Conservation (phyloP, 2,888 invertebrate genomes). For the Cerastoderma edule region DNA sequence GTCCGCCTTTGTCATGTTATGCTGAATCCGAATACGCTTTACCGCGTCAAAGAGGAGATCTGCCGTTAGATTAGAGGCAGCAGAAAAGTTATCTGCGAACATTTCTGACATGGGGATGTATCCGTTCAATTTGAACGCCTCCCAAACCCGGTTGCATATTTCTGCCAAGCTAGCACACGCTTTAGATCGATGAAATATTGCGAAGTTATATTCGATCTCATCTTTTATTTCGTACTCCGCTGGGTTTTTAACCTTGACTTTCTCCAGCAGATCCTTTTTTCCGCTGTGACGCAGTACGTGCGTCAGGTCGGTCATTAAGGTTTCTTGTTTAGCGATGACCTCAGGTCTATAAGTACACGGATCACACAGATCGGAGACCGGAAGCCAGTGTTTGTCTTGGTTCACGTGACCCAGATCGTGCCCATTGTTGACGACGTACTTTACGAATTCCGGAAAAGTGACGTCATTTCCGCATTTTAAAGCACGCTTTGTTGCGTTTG, state of each 20-base stretch:
- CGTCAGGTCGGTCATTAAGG: conserved; percentile 57
- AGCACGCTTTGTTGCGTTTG: conserved; percentile 20
- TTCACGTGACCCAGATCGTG: conserved; percentile 19
- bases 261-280: conserved; percentile 29
- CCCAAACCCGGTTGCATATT: conserved; percentile 61
- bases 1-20: conserved; percentile 30
- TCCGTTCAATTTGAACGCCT: conserved; percentile 62
- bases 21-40: conserved; percentile 17
- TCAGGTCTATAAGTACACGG: conserved; percentile 64
- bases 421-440: conserved; percentile 43
- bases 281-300: conserved; percentile 52
- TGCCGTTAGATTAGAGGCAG: conserved; percentile 12
- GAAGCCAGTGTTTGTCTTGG: conserved; percentile 70
- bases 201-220: conserved; percentile 50
- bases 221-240: conserved; percentile 51
- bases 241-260: conserved; percentile 26
- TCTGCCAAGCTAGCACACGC: conserved; percentile 35
- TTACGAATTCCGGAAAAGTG: conserved; percentile 68
- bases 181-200: conserved; percentile 6
- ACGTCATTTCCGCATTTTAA: conserved; percentile 67
- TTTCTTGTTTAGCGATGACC: conserved; percentile 64
- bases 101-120: conserved; percentile 57
- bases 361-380: conserved; percentile 64
- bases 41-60: conserved; percentile 28
- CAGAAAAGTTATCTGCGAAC: conserved; percentile 26